phyloP scores from a whole-genome alignment of 1,140 invertebrate genomes.

The Pomacea maculata region DNA sequence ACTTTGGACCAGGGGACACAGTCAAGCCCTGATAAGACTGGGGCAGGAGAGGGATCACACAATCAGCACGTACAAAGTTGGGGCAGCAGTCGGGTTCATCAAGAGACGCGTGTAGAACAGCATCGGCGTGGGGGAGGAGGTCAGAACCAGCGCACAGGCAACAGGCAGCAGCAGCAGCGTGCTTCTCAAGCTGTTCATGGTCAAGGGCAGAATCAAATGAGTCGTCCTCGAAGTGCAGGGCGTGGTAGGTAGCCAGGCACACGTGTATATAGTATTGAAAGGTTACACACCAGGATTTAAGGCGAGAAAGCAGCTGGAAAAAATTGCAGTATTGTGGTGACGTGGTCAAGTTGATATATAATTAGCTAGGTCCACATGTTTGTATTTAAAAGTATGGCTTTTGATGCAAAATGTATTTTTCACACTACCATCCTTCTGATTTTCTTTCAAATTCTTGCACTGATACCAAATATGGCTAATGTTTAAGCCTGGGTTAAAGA shows the following conservation, averaged over 20 bases:
- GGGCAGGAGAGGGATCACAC: neutral
- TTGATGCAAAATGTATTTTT: no score
- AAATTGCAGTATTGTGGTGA: no score
- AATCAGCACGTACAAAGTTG: neutral
- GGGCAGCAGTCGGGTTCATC: neutral
- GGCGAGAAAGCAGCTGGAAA: no score
- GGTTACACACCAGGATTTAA: no score
- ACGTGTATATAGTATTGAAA: no score
- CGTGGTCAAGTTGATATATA: no score
- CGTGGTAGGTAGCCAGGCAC: conserved; percentile 38
- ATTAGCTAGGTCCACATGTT: no score
- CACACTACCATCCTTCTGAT: no score
- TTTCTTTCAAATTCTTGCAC: no score
- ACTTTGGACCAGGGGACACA: conserved; percentile 85
- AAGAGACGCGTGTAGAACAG: conserved; percentile 23
- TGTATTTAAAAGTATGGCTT: no score
- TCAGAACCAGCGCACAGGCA: conserved; percentile 6
- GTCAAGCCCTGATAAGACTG: conserved; percentile 27
- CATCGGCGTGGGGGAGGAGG: conserved; percentile 21
- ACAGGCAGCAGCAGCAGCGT: conserved; percentile 26
- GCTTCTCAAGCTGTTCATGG: conserved; percentile 25
- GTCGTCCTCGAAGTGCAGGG: conserved; percentile 34
- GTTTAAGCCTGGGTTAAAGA: no score
- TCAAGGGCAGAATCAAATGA: conserved; percentile 46
- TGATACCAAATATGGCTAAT: no score